phyloP scores from a whole-genome alignment of 2,113 vertebrate species.

The Henicopernis longicauda region DNA sequence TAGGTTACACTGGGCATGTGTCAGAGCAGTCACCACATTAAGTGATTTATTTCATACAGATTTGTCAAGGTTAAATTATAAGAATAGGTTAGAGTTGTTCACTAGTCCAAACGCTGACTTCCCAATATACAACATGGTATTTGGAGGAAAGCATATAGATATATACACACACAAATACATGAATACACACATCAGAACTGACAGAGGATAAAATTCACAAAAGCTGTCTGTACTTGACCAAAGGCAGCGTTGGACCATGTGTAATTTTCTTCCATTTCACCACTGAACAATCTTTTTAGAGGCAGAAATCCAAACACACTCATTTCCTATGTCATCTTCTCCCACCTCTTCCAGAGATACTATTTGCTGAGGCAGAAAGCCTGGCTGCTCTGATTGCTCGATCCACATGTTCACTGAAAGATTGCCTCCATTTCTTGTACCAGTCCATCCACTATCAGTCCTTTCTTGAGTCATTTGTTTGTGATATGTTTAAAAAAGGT shows the following conservation, averaged over 20 bases:
- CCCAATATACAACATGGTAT: rapidly evolving
- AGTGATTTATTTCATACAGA: background rate
- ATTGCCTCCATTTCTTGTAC: background rate
- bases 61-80: background rate
- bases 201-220: background rate
- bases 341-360: background rate
- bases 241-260: background rate
- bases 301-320: background rate
- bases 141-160: background rate
- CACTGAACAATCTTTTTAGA: background rate
- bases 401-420: background rate
- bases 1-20: background rate
- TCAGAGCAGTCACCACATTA: background rate
- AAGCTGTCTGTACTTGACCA: background rate
- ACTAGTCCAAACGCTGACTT: background rate
- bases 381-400: background rate
- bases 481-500: conserved; percentile 1
- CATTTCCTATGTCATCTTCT: background rate
- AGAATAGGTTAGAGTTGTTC: background rate
- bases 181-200: background rate
- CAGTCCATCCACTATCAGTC: background rate
- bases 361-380: conserved; percentile 1
- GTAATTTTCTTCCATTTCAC: background rate
- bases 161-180: background rate
- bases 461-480: background rate